A percentile compares a stretch with the other conserved stretches of the same genome.
Conservation (phyloP, 2,113 vertebrate genomes). For the Cavia porcellus region DNA sequence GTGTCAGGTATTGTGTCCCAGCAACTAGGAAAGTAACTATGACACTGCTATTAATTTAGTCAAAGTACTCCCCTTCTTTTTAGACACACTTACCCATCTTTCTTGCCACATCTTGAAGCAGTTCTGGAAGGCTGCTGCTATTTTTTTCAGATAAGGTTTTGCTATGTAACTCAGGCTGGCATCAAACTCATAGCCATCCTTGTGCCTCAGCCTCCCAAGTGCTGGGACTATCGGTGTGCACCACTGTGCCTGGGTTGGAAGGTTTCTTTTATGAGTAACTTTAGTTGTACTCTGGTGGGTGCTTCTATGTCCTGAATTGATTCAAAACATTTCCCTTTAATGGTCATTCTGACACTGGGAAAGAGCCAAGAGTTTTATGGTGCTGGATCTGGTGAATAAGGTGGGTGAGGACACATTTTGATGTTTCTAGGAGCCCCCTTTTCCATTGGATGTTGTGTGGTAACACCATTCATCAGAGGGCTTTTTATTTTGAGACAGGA, state of each 20-base stretch:
- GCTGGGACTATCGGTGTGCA: not conserved
- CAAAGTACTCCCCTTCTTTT: not conserved
- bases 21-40: not conserved
- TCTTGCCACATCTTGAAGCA: not conserved
- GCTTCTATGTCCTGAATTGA: not conserved
- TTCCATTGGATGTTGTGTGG: not conserved
- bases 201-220: not conserved
- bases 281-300: not conserved
- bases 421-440: not conserved
- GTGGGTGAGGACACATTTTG: not conserved
- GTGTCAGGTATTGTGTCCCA: not conserved
- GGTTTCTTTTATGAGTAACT: not conserved
- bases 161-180: not conserved
- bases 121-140: not conserved
- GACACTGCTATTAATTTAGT: not conserved
- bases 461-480: not conserved
- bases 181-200: not conserved
- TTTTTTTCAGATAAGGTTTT: not conserved
- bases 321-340: not conserved
- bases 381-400: not conserved
- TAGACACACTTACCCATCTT: not conserved
- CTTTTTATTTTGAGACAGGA: no score
- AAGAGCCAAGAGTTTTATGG: not conserved
- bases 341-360: not conserved
- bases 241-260: not conserved